Evolutionary conservation across 2,888 invertebrate genomes (phyloP).

Genomic region (Drosophila neonasuta): DNA sequence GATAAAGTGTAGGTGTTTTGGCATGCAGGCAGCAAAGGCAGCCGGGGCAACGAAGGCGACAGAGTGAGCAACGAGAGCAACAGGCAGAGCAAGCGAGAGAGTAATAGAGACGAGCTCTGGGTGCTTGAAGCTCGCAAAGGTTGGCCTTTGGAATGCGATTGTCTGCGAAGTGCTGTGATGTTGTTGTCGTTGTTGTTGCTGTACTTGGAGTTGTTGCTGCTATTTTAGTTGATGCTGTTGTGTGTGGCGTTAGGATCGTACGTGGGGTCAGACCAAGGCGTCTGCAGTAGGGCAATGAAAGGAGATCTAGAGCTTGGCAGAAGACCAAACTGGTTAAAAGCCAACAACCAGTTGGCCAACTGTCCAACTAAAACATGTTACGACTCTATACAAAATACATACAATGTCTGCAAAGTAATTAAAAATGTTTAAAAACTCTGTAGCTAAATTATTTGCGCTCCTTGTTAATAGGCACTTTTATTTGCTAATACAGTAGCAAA

Average conservation of each 20-base stretch:
- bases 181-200: conserved; percentile 21
- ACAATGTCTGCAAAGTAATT: not conserved
- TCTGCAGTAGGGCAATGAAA: conserved; percentile 53
- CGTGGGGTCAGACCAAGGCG: conserved; percentile 69
- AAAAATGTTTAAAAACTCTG: too few relatives aligned
- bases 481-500: not conserved
- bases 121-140: conserved; percentile 37
- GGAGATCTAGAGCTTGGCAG: conserved; percentile 42
- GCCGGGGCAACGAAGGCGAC: conserved; percentile 20
- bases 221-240: conserved; percentile 7
- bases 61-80: conserved; percentile 46
- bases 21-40: conserved; percentile 56
- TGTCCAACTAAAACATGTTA: not conserved
- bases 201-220: conserved; percentile 12
- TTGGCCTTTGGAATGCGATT: conserved; percentile 69
- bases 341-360: conserved; percentile 26
- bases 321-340: conserved; percentile 42
- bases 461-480: not conserved
- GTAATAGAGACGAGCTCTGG: conserved; percentile 29
- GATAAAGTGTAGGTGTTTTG: too few relatives aligned
- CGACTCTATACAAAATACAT: not conserved
- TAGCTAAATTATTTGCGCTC: not conserved
- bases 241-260: conserved; percentile 61
- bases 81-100: conserved; percentile 34
- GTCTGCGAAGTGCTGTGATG: conserved; percentile 48